Evolutionary conservation across 2,797 vertebrate genomes (phyloP).

Genomic region (Leucoraja ocellata): DNA sequence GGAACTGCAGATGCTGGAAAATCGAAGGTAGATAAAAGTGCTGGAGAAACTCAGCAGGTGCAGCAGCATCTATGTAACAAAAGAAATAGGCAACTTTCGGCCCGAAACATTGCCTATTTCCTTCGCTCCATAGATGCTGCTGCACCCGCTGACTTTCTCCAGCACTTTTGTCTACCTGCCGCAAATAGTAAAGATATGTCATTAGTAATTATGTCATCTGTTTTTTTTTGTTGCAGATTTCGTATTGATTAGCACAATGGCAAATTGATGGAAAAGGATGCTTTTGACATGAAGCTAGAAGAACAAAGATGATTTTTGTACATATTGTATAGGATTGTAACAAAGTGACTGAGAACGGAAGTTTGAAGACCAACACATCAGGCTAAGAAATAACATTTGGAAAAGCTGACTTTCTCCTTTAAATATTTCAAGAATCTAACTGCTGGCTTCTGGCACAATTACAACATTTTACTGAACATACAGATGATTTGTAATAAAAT

Average conservation of each 20-base stretch:
- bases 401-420: not conserved
- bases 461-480: not conserved
- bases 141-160: too few species aligned
- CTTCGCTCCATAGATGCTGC: too few species aligned
- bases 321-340: not conserved
- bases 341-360: not conserved
- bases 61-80: too few species aligned
- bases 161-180: too few species aligned
- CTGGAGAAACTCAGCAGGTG: too few species aligned
- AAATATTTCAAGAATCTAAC: slow-evolving; percentile 8
- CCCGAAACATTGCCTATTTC: too few species aligned
- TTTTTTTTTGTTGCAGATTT: not conserved
- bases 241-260: not conserved
- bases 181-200: too few species aligned
- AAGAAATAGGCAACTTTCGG: too few species aligned
- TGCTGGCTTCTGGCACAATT: not conserved
- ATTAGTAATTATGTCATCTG: not conserved
- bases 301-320: not conserved
- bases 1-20: too few species aligned
- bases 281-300: not conserved
- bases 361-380: not conserved
- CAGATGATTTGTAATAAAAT: slow-evolving; percentile 6
- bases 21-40: too few species aligned
- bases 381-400: not conserved
- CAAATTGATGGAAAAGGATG: not conserved